These are phyloP conservation scores for Sciurus vulgaris DNA, from an alignment of 2,797 vertebrate genomes.

Conservation along the genomic window DNA sequence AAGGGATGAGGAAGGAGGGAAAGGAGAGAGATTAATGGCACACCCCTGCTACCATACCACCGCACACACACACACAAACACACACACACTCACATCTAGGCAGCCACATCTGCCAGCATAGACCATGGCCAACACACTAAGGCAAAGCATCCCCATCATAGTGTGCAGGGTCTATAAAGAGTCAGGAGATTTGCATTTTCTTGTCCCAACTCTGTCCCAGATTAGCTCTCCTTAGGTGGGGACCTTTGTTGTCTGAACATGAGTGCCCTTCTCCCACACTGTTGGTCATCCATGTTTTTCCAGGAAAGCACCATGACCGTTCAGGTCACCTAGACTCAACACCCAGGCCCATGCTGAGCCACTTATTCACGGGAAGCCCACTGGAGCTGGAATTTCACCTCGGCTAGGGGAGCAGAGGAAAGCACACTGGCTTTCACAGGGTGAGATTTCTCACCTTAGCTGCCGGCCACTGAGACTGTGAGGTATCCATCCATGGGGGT, in stretches of 20 bases:
- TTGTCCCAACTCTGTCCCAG: neutral
- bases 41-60: neutral
- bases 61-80: neutral
- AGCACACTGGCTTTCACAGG: neutral
- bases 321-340: neutral
- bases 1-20: constrained; percentile 45
- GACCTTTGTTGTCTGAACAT: neutral
- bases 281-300: neutral
- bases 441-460: neutral
- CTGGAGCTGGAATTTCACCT: neutral
- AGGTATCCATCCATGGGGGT: neutral
- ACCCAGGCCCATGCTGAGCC: neutral
- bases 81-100: neutral
- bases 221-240: neutral
- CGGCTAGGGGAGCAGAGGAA: neutral
- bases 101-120: neutral
- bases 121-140: neutral
- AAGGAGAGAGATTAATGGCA: constrained; percentile 17
- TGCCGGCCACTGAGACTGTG: rapidly evolving
- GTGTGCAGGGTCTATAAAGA: neutral
- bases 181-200: neutral
- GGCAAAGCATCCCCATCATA: rapidly evolving
- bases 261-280: neutral
- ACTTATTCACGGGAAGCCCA: neutral
- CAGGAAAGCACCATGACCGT: neutral